These are phyloP conservation scores for Lasioglossum lativentre DNA, from an alignment of 2,888 invertebrate species.

Conservation along the genomic window DNA sequence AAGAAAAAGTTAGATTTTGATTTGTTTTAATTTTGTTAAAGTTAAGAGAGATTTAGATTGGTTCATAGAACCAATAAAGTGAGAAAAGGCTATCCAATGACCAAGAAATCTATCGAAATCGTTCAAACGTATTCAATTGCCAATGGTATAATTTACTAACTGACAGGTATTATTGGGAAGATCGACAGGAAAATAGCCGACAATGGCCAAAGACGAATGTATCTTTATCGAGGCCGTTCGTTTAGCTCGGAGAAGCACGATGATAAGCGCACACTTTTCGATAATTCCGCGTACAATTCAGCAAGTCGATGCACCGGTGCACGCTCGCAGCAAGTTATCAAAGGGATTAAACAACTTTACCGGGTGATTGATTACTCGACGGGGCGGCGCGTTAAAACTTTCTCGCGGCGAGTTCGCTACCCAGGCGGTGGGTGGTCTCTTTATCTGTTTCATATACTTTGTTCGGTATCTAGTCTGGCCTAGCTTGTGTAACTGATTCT, in stretches of 20 bases:
- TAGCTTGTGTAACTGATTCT: constrained; percentile 24
- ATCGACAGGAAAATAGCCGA: not conserved
- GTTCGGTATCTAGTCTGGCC: constrained; percentile 46
- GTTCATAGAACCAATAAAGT: too few species aligned
- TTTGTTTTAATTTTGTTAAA: too few species aligned
- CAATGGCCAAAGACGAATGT: not conserved
- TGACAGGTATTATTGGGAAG: not conserved
- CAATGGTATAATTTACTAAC: not conserved
- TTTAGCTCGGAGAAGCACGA: not conserved
- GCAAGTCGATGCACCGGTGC: constrained; percentile 38
- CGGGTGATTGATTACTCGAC: constrained; percentile 80
- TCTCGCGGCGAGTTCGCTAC: constrained; percentile 74
- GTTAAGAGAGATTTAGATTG: too few species aligned
- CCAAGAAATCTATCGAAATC: too few species aligned
- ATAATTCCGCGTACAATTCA: constrained; percentile 25
- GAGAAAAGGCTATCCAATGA: too few species aligned
- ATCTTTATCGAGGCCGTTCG: too few species aligned
- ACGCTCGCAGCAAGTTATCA: constrained; percentile 73
- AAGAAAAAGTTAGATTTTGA: too few species aligned
- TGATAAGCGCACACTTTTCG: not conserved
- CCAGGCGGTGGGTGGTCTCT: constrained; percentile 71
- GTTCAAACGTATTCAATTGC: not conserved
- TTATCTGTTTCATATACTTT: constrained; percentile 52
- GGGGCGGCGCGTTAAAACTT: constrained; percentile 76
- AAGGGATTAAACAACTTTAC: constrained; percentile 80